Evolutionary conservation across 92 coral and sea anemone genomes (phyloP).

Genomic region (Epizoanthus rinbou): DNA sequence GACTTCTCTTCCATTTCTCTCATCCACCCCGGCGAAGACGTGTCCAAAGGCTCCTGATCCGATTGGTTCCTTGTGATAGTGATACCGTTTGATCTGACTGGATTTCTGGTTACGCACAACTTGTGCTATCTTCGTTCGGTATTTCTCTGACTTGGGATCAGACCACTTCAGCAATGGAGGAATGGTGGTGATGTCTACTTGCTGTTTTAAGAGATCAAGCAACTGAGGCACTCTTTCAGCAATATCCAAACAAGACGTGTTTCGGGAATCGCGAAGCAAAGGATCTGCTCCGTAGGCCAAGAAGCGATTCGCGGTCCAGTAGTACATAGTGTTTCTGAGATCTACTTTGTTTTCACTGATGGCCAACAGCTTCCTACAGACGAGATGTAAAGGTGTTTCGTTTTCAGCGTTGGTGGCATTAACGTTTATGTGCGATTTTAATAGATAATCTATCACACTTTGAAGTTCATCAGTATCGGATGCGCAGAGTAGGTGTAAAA

Average conservation of each 20-base stretch:
- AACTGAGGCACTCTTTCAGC: not conserved
- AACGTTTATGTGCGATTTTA: not conserved
- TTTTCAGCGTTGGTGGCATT: not conserved
- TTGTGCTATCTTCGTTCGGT: slow-evolving; percentile 1
- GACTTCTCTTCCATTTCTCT: slow-evolving; percentile 9
- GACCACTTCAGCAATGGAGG: slow-evolving; percentile 25
- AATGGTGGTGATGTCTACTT: not conserved
- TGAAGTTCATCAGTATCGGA: slow-evolving; percentile 6
- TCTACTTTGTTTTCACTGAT: not conserved
- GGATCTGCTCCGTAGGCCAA: slow-evolving; percentile 8
- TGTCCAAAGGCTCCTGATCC: slow-evolving; percentile 24
- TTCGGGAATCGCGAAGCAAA: not conserved
- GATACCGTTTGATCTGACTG: not conserved
- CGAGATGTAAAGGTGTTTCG: slow-evolving; percentile 20
- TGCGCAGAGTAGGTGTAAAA: not conserved
- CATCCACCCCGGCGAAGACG: slow-evolving; percentile 38
- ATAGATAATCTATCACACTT: not conserved
- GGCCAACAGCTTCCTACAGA: not conserved
- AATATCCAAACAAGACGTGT: slow-evolving; percentile 9
- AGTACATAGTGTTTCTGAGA: not conserved
- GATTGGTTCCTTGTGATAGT: not conserved
- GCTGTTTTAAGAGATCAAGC: not conserved
- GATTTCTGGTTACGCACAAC: slow-evolving; percentile 19
- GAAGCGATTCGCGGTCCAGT: slow-evolving; percentile 14
- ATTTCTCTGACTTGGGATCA: slow-evolving; percentile 15